phyloP scores from a whole-genome alignment of 2,888 invertebrate genomes.

The Malthinus flaveolus region DNA sequence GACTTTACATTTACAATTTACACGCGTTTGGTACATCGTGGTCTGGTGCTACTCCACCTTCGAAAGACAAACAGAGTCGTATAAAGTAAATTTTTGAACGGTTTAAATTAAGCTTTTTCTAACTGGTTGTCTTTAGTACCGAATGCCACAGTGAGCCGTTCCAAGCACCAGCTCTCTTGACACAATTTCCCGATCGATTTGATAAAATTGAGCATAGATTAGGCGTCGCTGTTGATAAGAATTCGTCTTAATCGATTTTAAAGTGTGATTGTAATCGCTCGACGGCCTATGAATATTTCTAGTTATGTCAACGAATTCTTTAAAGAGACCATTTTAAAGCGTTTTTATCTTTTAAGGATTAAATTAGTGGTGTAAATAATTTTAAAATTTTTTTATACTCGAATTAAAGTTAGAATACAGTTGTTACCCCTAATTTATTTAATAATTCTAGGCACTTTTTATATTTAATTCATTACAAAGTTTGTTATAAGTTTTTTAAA shows the following conservation, averaged over 20 bases:
- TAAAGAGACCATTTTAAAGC: neutral
- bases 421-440: no score
- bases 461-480: no score
- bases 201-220: slow-evolving; percentile 51
- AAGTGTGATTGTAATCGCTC: neutral
- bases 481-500: no score
- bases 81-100: neutral
- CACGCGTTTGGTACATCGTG: slow-evolving; percentile 34
- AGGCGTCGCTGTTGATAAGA: slow-evolving; percentile 35
- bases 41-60: slow-evolving; percentile 47
- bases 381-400: no score
- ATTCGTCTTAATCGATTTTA: slow-evolving; percentile 17
- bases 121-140: neutral
- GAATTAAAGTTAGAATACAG: no score
- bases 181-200: slow-evolving; percentile 49
- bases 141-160: neutral
- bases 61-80: slow-evolving; percentile 34
- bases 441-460: no score
- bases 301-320: neutral
- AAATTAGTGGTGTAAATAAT: no score
- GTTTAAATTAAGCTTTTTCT: no score
- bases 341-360: neutral
- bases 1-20: slow-evolving; percentile 6
- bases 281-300: neutral
- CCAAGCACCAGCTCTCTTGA: slow-evolving; percentile 45